Conservation (phyloP, 2,113 vertebrate genomes). For the Cavia porcellus region DNA sequence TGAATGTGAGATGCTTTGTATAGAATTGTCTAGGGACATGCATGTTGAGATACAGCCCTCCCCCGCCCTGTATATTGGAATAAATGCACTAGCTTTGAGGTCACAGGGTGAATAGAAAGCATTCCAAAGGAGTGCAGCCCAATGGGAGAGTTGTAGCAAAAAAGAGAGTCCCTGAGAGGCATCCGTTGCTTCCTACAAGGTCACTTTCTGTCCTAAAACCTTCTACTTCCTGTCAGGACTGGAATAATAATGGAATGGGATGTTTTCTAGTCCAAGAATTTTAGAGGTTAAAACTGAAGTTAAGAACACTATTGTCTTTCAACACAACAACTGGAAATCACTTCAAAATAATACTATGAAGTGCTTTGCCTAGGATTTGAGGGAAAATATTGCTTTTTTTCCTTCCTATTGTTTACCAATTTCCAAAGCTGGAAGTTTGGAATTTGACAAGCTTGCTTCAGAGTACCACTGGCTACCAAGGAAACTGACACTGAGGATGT, state of each 20-base stretch:
- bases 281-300: constrained; percentile 55
- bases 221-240: not conserved
- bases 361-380: constrained; percentile 29
- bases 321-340: constrained; percentile 59
- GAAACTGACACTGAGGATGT: not conserved
- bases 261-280: constrained; percentile 36
- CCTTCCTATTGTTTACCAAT: constrained; percentile 58
- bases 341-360: constrained; percentile 57
- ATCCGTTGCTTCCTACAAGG: not conserved
- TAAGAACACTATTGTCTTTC: constrained; percentile 70
- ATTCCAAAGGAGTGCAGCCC: not conserved
- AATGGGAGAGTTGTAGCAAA: accelerated
- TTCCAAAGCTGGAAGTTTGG: constrained; percentile 54
- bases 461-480: not conserved
- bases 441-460: constrained; percentile 36
- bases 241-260: constrained; percentile 1
- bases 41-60: not conserved
- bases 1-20: not conserved
- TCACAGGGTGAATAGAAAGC: not conserved
- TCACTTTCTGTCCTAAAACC: not conserved
- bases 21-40: not conserved
- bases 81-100: not conserved
- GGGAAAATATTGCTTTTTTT: constrained; percentile 17
- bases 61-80: not conserved
- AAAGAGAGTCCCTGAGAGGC: not conserved